Evolutionary conservation across 2,888 invertebrate genomes (phyloP).

Genomic region (Microctonus aethiopoides): DNA sequence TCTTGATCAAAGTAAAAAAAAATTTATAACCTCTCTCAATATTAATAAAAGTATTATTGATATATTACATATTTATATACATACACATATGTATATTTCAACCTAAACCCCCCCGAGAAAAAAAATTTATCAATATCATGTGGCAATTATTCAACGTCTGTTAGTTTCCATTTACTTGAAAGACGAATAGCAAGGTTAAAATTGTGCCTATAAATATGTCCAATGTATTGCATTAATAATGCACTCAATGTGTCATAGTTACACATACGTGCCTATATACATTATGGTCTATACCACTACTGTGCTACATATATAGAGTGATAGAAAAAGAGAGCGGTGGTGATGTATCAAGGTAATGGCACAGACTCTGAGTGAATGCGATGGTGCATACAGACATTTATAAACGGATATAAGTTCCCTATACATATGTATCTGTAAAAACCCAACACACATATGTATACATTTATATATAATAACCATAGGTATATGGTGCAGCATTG

Average conservation of each 20-base stretch:
- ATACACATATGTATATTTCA: no score
- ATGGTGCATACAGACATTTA: background rate
- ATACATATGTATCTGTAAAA: no score
- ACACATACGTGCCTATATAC: constrained; percentile 32
- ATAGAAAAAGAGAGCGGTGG: constrained; percentile 34
- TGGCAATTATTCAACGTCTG: constrained; percentile 13
- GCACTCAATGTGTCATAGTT: constrained; percentile 43
- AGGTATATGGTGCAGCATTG: constrained; percentile 28
- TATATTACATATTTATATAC: no score
- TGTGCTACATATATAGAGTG: background rate
- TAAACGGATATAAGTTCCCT: no score
- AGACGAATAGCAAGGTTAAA: constrained; percentile 46
- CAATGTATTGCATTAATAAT: constrained; percentile 45
- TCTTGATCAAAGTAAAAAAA: no score
- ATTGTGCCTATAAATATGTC: constrained; percentile 48
- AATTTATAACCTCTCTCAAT: no score
- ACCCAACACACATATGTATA: constrained; percentile 21
- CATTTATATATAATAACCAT: constrained; percentile 16
- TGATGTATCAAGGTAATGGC: constrained; percentile 59
- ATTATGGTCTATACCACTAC: constrained; percentile 20
- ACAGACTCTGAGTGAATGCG: constrained; percentile 38
- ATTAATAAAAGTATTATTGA: no score
- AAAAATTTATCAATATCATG: constrained; percentile 6
- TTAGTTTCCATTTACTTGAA: constrained; percentile 27
- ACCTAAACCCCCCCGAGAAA: no score